Evolutionary conservation across 2,888 invertebrate genomes (phyloP).

Genomic region (Rhingia campestris): DNA sequence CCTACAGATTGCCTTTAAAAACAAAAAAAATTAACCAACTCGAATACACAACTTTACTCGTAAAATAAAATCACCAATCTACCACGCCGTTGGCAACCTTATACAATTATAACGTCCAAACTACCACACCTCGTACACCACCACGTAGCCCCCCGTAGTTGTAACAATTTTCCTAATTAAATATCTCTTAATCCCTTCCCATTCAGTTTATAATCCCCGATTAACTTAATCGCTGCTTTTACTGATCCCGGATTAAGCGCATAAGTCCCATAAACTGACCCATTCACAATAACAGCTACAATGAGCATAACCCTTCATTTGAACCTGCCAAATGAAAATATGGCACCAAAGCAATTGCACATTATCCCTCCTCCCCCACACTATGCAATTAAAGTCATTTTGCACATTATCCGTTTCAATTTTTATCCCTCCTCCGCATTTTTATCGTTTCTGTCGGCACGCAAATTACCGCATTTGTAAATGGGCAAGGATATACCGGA

Average conservation of each 20-base stretch:
- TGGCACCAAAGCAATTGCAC: constrained; percentile 58
- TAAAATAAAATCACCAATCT: no score
- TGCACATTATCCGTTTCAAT: constrained; percentile 36
- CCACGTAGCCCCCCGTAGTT: constrained; percentile 6
- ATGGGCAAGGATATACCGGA: constrained; percentile 40
- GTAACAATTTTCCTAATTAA: constrained; percentile 56
- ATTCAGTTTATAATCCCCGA: constrained; percentile 57
- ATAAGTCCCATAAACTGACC: constrained; percentile 7
- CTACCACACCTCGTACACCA: constrained; percentile 12
- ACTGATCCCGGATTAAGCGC: constrained; percentile 49
- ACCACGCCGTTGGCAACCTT: no score
- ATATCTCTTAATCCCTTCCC: constrained; percentile 59
- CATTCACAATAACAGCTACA: constrained; percentile 29
- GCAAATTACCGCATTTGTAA: constrained; percentile 71
- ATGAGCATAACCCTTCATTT: constrained; percentile 6
- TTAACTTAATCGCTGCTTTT: constrained; percentile 59
- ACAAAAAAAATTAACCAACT: no score
- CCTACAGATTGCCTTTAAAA: no score
- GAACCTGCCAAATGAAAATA: constrained; percentile 43
- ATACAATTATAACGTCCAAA: constrained; percentile 18
- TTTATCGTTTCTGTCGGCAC: constrained; percentile 34
- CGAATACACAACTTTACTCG: no score
- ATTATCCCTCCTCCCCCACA: background rate
- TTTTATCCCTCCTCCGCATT: constrained; percentile 10
- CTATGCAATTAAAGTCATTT: constrained; percentile 65